Percentiles rank a stretch among this genome's conserved stretches.
These are phyloP conservation scores for Dusona sp. DNA, from an alignment of 2,888 invertebrate species.

Conservation along the genomic window DNA sequence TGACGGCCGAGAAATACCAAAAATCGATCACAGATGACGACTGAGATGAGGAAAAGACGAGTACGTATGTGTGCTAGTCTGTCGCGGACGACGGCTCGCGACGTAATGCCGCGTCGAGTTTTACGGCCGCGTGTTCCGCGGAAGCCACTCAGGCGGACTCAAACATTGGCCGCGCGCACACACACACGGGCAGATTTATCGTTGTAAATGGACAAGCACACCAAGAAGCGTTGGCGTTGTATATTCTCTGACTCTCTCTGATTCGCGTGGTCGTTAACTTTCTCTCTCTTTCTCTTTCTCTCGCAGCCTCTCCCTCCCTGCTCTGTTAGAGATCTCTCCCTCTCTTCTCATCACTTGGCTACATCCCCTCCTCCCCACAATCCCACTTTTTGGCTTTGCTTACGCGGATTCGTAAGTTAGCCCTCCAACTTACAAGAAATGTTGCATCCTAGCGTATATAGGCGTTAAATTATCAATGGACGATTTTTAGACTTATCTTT, in stretches of 20 bases:
- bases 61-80: constrained; percentile 73
- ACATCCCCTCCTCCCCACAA: background rate
- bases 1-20: background rate
- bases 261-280: constrained; percentile 41
- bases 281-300: constrained; percentile 48
- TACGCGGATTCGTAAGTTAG: constrained; percentile 14
- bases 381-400: constrained; percentile 29
- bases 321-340: constrained; percentile 6
- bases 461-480: background rate
- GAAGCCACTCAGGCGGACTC: constrained; percentile 81
- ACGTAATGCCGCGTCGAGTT: constrained; percentile 82
- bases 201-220: constrained; percentile 18
- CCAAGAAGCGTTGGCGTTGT: constrained; percentile 30
- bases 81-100: constrained; percentile 84
- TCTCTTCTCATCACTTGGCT: constrained; percentile 13
- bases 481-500: background rate
- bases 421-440: background rate
- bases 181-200: constrained; percentile 43
- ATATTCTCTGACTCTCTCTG: constrained; percentile 50
- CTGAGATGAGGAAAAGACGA: constrained; percentile 7
- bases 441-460: background rate
- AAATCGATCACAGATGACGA: constrained; percentile 10
- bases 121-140: constrained; percentile 80
- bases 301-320: constrained; percentile 41
- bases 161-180: constrained; percentile 68